These are phyloP conservation scores for Euzophera pinguis DNA, from an alignment of 2,888 invertebrate species.

Conservation along the genomic window DNA sequence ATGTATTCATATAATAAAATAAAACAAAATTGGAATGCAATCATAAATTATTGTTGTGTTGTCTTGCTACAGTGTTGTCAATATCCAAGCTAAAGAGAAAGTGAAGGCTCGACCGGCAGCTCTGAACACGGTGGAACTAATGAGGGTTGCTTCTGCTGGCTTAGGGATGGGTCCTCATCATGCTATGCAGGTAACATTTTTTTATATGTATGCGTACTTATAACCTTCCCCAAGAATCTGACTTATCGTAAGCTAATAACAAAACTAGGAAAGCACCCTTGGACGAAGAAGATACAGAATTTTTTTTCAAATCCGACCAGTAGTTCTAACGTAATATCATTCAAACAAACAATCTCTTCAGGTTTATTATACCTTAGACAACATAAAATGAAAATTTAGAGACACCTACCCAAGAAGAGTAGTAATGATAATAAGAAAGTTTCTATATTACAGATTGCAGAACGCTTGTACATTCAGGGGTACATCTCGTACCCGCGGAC, in stretches of 20 bases:
- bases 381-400: no score
- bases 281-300: no score
- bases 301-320: no score
- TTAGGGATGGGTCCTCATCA: conserved; percentile 95
- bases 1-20: no score
- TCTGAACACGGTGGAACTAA: conserved; percentile 97
- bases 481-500: conserved; percentile 99
- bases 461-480: conserved; percentile 96
- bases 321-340: no score
- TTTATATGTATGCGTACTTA: neutral
- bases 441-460: conserved; percentile 62
- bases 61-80: conserved; percentile 80
- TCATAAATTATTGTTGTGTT: neutral
- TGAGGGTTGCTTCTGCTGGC: conserved; percentile 94
- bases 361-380: no score
- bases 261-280: no score
- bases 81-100: conserved; percentile 91
- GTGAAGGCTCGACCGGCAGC: conserved; percentile 92
- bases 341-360: no score
- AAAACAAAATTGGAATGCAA: no score
- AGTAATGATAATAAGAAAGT: neutral
- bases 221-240: no score
- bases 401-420: no score
- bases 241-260: no score
- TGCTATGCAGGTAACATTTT: conserved; percentile 84